Conservation (phyloP, 2,797 vertebrate species). For the Semaprochilodus insignis region DNA sequence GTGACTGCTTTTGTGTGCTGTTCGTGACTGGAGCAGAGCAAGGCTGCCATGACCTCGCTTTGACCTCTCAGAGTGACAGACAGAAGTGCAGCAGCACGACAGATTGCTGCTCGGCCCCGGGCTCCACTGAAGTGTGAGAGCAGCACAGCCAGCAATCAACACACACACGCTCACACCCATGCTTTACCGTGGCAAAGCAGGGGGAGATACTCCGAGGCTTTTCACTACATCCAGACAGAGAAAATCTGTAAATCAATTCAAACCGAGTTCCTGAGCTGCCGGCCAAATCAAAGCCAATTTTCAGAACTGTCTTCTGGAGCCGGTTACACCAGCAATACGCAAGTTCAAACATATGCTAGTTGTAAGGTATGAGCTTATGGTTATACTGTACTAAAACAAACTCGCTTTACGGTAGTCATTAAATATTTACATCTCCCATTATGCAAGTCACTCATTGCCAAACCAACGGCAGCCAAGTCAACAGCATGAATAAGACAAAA, state of each 20-base stretch:
- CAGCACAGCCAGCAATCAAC: conserved; percentile 5
- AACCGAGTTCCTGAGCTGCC: background rate
- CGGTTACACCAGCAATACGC: background rate
- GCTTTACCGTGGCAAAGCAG: background rate
- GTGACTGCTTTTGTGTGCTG: background rate
- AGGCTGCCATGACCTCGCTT: background rate
- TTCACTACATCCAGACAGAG: background rate
- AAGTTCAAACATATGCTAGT: background rate
- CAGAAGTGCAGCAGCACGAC: conserved; percentile 5
- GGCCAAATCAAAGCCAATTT: background rate
- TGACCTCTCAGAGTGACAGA: conserved; percentile 22
- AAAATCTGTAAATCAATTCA: background rate
- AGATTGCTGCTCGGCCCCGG: conserved; percentile 9
- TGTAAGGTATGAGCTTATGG: background rate
- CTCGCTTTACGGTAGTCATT: background rate
- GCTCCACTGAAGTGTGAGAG: background rate
- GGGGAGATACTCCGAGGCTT: background rate
- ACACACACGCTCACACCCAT: background rate
- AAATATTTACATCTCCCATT: background rate
- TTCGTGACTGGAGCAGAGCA: background rate
- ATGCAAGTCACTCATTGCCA: background rate
- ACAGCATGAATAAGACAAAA: too few relatives aligned
- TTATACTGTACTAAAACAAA: background rate
- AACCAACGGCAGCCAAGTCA: too few relatives aligned
- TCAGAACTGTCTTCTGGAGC: background rate